Evolutionary conservation across 2,888 invertebrate genomes (phyloP).

Genomic region (Liopterus haemorrhoidalis): DNA sequence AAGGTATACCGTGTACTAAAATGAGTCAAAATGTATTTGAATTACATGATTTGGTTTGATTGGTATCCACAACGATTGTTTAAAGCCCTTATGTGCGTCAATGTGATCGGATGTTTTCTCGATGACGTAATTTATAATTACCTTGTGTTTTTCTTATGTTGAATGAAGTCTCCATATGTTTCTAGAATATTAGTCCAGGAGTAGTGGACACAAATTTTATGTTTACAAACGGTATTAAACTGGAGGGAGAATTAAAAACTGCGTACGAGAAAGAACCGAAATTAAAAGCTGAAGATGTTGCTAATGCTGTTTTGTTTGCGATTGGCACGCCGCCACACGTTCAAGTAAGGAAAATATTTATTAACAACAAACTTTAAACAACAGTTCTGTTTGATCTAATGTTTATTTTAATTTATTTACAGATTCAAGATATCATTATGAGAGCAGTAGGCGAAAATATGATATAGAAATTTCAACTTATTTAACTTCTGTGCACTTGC

Average conservation of each 20-base stretch:
- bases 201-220: slow-evolving; percentile 5
- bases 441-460: too few relatives aligned
- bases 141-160: too few relatives aligned
- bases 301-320: slow-evolving; percentile 8
- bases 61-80: too few relatives aligned
- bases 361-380: not conserved
- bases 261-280: slow-evolving; percentile 6
- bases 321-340: slow-evolving; percentile 14
- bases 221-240: slow-evolving; percentile 19
- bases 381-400: not conserved
- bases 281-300: slow-evolving; percentile 10
- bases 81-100: too few relatives aligned
- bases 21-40: too few relatives aligned
- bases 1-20: too few relatives aligned
- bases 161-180: too few relatives aligned
- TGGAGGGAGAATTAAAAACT: slow-evolving; percentile 28
- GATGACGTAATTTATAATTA: too few relatives aligned
- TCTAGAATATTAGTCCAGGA: slow-evolving; percentile 13
- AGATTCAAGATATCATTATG: too few relatives aligned
- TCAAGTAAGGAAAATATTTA: slow-evolving; percentile 4
- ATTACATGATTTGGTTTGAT: too few relatives aligned
- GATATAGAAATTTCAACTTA: not conserved
- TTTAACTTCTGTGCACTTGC: not conserved
- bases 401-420: too few relatives aligned
- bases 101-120: too few relatives aligned